A percentile compares a stretch with the other conserved stretches of the same genome.
Conservation (phyloP, 2,797 vertebrate genomes). For the Anguilla anguilla region DNA sequence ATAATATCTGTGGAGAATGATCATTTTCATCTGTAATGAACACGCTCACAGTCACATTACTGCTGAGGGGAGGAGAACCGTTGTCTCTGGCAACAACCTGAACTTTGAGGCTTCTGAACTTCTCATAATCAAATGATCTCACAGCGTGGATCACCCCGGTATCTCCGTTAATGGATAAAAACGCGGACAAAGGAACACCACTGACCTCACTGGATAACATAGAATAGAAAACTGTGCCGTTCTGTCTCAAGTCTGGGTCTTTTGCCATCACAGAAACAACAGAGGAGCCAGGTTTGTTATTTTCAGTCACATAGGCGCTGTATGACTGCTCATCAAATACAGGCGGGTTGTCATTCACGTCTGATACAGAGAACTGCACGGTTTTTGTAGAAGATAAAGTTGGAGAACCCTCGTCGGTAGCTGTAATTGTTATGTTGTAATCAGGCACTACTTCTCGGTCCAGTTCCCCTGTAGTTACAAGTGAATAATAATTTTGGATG, state of each 20-base stretch:
- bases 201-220: slow-evolving; percentile 46
- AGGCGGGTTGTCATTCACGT: slow-evolving; percentile 34
- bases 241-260: slow-evolving; percentile 34
- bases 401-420: slow-evolving; percentile 20
- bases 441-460: slow-evolving; percentile 30
- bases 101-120: neutral
- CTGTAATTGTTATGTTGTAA: slow-evolving; percentile 36
- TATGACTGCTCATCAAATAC: slow-evolving; percentile 28
- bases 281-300: slow-evolving; percentile 28
- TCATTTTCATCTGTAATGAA: neutral
- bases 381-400: slow-evolving; percentile 22
- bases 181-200: slow-evolving; percentile 16
- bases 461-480: slow-evolving; percentile 47
- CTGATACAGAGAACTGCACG: slow-evolving; percentile 22
- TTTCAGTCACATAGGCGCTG: slow-evolving; percentile 33
- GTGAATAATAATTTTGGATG: slow-evolving; percentile 60
- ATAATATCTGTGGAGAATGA: neutral
- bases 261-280: slow-evolving; percentile 21
- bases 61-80: neutral
- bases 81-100: neutral
- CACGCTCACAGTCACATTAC: neutral
- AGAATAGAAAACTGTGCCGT: slow-evolving; percentile 47
- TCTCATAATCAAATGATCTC: neutral
- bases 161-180: neutral
- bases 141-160: neutral